Evolutionary conservation across 2,797 vertebrate genomes (phyloP).

Genomic region (Aeoliscus strigatus): DNA sequence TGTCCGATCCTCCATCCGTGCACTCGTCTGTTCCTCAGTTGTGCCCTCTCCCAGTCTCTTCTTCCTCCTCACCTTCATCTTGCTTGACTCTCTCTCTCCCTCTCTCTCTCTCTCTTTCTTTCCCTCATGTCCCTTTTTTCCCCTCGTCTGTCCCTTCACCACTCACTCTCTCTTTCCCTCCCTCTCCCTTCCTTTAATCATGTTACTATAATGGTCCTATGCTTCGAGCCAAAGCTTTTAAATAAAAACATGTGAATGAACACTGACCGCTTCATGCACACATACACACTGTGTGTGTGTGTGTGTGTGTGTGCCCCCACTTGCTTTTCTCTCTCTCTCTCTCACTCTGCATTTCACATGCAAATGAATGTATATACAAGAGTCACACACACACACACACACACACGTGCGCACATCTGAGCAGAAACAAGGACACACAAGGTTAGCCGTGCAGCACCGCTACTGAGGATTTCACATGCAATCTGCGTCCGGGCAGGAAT

Average conservation of each 20-base stretch:
- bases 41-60: neutral
- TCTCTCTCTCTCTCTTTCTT: slow-evolving; percentile 28
- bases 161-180: slow-evolving; percentile 7
- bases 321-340: slow-evolving; percentile 37
- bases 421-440: slow-evolving; percentile 57
- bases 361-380: slow-evolving; percentile 56
- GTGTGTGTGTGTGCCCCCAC: slow-evolving; percentile 16
- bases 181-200: slow-evolving; percentile 50
- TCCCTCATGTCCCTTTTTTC: slow-evolving; percentile 1
- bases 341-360: slow-evolving; percentile 60
- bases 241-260: slow-evolving; percentile 71
- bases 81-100: slow-evolving; percentile 23
- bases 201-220: slow-evolving; percentile 62
- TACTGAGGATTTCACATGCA: slow-evolving; percentile 31
- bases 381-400: slow-evolving; percentile 22
- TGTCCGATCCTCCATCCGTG: no score
- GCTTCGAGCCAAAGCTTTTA: slow-evolving; percentile 66
- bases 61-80: slow-evolving; percentile 27
- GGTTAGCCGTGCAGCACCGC: slow-evolving; percentile 40
- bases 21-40: no score
- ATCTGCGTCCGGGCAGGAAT: slow-evolving; percentile 46
- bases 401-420: slow-evolving; percentile 25
- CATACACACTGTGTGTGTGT: slow-evolving; percentile 12
- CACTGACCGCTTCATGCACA: slow-evolving; percentile 44
- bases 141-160: slow-evolving; percentile 16